Percentiles rank a stretch among this genome's conserved stretches.
phyloP scores from a whole-genome alignment of 2,797 vertebrate genomes.

The Amphiprion clarkii region DNA sequence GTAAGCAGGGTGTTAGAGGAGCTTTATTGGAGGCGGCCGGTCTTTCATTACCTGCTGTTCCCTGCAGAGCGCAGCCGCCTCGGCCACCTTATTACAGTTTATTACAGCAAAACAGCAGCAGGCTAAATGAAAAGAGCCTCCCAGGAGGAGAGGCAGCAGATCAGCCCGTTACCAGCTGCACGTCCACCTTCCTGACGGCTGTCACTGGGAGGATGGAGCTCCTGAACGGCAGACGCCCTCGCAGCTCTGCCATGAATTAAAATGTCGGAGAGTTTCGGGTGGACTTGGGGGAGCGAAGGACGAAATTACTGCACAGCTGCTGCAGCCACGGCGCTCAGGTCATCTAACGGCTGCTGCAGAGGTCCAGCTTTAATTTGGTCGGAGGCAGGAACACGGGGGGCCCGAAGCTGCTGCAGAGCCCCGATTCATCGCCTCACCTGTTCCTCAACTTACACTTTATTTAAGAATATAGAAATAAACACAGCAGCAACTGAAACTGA shows the following conservation, averaged over 20 bases:
- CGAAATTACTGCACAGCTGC: slow-evolving; percentile 53
- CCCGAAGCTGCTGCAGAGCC: background rate
- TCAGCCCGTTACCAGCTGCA: slow-evolving; percentile 61
- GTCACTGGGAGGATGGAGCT: background rate
- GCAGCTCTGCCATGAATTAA: slow-evolving; percentile 6
- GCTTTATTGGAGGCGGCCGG: slow-evolving; percentile 76
- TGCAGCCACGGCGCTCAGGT: slow-evolving; percentile 12
- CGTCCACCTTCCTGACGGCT: slow-evolving; percentile 34
- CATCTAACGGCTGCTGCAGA: slow-evolving; percentile 23
- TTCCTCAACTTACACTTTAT: background rate
- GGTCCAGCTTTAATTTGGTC: slow-evolving; percentile 48
- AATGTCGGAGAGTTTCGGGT: slow-evolving; percentile 37
- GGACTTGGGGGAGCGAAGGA: slow-evolving; percentile 56
- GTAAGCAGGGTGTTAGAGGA: slow-evolving; percentile 76
- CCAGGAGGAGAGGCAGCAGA: slow-evolving; percentile 61
- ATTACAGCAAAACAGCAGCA: slow-evolving; percentile 76
- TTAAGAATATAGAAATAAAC: slow-evolving; percentile 2
- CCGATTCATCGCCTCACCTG: slow-evolving; percentile 3
- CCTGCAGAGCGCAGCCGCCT: slow-evolving; percentile 69
- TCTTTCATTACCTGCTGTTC: slow-evolving; percentile 80
- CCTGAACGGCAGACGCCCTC: slow-evolving; percentile 4
- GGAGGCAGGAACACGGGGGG: background rate
- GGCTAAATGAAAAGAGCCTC: slow-evolving; percentile 76
- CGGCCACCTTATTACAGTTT: slow-evolving; percentile 81
- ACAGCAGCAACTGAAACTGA: no score